A percentile compares a stretch with the other conserved stretches of the same genome.
Conservation (phyloP, 2,113 vertebrate species). For the Siniperca knerii region DNA sequence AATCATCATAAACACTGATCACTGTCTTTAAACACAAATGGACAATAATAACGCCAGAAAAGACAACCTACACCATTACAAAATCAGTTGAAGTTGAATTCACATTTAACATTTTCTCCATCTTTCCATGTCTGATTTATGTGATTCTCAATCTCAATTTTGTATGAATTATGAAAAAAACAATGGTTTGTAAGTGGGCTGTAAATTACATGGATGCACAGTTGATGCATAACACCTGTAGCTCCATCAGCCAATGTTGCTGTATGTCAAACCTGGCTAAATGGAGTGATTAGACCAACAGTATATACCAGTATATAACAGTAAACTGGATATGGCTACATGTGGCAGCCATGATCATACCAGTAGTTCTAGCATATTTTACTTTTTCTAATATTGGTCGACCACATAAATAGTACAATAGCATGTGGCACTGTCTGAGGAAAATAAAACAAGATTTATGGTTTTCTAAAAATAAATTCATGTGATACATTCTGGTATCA, state of each 20-base stretch:
- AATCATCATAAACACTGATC: neutral
- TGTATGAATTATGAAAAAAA: neutral
- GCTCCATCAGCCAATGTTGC: neutral
- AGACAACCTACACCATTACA: neutral
- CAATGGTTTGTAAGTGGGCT: neutral
- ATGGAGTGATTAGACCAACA: neutral
- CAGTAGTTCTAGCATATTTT: neutral
- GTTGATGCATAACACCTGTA: neutral
- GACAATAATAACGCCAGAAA: neutral
- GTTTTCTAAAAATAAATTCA: constrained; percentile 22
- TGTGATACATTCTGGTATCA: neutral
- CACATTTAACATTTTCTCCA: neutral
- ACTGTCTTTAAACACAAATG: neutral
- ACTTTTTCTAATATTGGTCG: no score
- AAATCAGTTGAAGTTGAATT: neutral
- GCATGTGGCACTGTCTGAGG: no score
- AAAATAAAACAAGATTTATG: constrained; percentile 9
- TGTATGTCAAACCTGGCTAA: neutral
- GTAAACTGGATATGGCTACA: neutral
- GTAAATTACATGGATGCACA: neutral
- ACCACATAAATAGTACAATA: neutral
- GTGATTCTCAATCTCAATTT: neutral
- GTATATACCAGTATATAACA: neutral
- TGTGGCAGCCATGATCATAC: neutral
- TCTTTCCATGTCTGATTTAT: neutral